These are phyloP conservation scores for Psylliodes chrysocephalus DNA, from an alignment of 2,888 invertebrate species.

Conservation along the genomic window DNA sequence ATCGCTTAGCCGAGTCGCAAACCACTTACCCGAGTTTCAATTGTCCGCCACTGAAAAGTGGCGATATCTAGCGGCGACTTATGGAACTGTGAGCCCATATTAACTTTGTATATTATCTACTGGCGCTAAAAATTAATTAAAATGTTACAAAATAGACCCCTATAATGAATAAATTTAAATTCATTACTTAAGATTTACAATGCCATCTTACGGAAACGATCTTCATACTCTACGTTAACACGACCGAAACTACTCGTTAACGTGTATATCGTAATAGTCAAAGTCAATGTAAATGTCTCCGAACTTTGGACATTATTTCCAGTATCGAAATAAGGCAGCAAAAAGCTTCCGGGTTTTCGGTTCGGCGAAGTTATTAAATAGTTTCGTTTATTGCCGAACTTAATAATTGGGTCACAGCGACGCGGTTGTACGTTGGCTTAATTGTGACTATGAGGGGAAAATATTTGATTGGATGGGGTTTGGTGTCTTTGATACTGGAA, in stretches of 20 bases:
- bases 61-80: no score
- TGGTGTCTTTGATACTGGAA: neutral
- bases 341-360: conserved; percentile 1
- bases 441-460: neutral
- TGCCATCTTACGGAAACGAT: no score
- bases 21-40: no score
- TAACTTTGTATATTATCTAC: no score
- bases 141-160: no score
- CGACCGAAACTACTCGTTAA: neutral
- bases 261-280: neutral
- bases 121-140: no score
- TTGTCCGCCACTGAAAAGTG: no score
- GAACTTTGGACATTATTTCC: conserved; percentile 13
- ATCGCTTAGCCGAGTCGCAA: no score
- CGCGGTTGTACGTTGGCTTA: neutral
- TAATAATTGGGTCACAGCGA: conserved; percentile 10
- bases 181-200: no score
- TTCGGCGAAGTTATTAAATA: conserved; percentile 11
- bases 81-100: no score
- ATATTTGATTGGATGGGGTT: neutral
- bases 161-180: no score
- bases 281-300: neutral
- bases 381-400: conserved; percentile 13
- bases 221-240: no score
- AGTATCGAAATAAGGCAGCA: conserved; percentile 7